Conservation (phyloP, 2,888 invertebrate species). For the Chrysodeixis includens region DNA sequence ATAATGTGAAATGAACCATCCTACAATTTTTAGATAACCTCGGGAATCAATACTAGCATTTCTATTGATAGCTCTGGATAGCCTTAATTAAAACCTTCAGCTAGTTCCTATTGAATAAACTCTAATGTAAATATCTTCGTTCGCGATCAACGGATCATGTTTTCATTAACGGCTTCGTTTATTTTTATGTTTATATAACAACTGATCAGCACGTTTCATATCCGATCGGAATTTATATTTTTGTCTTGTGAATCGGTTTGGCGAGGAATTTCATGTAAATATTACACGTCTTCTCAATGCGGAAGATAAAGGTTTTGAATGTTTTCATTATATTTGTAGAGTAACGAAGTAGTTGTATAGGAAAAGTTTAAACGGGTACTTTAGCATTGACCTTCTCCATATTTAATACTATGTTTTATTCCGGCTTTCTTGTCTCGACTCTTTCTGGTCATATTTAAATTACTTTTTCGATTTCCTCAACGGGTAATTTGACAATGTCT, state of each 20-base stretch:
- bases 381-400: background rate
- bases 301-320: background rate
- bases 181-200: slow-evolving; percentile 49
- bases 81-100: slow-evolving; percentile 35
- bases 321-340: background rate
- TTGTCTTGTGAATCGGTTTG: slow-evolving; percentile 22
- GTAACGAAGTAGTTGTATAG: background rate
- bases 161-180: slow-evolving; percentile 29
- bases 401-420: background rate
- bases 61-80: background rate
- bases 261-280: slow-evolving; percentile 8
- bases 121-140: slow-evolving; percentile 31
- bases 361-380: background rate
- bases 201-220: slow-evolving; percentile 47
- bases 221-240: slow-evolving; percentile 45
- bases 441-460: no score
- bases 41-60: background rate
- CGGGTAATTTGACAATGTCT: background rate
- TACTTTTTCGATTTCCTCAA: no score
- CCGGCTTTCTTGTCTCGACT: no score
- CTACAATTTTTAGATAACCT: background rate
- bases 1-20: no score
- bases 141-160: slow-evolving; percentile 16
- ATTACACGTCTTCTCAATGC: background rate
- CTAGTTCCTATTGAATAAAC: slow-evolving; percentile 27